phyloP scores from a whole-genome alignment of 2,797 vertebrate genomes.

The Trichosurus vulpecula region DNA sequence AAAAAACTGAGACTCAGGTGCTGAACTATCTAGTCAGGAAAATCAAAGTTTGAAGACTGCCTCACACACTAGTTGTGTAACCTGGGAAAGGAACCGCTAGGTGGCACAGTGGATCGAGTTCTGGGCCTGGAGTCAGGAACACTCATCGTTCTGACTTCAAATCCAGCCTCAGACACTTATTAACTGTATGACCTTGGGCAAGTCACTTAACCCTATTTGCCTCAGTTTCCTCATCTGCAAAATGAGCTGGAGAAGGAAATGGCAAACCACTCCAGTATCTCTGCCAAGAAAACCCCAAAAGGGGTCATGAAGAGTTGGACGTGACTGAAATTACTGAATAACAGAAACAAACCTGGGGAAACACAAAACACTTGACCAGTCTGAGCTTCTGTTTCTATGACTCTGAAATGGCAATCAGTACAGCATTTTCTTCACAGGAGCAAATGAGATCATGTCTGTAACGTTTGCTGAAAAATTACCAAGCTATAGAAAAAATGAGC shows the following conservation, averaged over 20 bases:
- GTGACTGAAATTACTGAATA: neutral
- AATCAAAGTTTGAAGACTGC: neutral
- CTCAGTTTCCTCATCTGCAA: neutral
- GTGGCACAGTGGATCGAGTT: neutral
- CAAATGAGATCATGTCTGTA: neutral
- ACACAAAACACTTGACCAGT: too few relatives aligned
- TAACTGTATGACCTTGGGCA: neutral
- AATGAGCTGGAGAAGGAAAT: neutral
- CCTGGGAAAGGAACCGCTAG: neutral
- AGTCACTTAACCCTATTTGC: neutral
- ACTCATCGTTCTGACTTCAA: neutral
- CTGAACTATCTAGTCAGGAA: neutral
- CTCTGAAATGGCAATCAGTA: neutral
- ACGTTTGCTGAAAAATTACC: neutral
- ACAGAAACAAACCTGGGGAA: neutral
- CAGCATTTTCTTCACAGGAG: neutral
- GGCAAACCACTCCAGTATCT: neutral
- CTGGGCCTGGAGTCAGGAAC: neutral
- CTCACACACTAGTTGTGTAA: neutral
- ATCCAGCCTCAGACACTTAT: neutral
- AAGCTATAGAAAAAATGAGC: neutral
- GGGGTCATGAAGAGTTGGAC: neutral
- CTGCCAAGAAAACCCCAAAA: neutral
- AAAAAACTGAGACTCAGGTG: neutral
- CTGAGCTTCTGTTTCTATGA: neutral